Evolutionary conservation across 2,888 invertebrate genomes (phyloP).

Genomic region (Falcaria lacertinaria): DNA sequence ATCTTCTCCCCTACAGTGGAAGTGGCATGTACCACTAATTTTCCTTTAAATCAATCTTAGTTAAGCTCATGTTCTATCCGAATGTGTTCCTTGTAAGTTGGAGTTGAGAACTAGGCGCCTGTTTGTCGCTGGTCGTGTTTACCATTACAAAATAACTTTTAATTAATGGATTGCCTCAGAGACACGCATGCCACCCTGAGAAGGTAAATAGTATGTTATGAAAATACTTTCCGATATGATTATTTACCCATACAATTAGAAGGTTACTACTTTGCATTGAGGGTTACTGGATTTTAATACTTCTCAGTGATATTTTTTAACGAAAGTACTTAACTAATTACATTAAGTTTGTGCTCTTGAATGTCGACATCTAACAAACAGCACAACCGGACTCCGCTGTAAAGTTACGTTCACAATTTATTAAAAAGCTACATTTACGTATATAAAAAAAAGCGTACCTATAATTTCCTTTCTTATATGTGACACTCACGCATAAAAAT

Average conservation of each 20-base stretch:
- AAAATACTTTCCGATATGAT: too few species aligned
- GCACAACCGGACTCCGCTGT: not conserved
- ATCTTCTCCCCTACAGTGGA: conserved; percentile 3
- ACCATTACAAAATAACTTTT: conserved; percentile 74
- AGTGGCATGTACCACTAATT: not conserved
- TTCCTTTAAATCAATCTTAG: conserved; percentile 35
- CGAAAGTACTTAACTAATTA: not conserved
- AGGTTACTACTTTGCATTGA: too few species aligned
- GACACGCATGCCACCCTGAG: conserved; percentile 39
- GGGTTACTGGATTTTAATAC: too few species aligned
- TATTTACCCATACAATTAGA: too few species aligned
- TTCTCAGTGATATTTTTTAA: too few species aligned
- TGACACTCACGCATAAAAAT: too few species aligned
- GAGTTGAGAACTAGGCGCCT: conserved; percentile 52
- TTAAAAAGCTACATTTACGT: not conserved
- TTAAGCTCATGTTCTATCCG: conserved; percentile 49
- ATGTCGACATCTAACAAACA: not conserved
- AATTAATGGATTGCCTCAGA: conserved; percentile 78
- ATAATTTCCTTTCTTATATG: too few species aligned
- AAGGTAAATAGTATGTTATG: too few species aligned
- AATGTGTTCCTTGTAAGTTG: conserved; percentile 53
- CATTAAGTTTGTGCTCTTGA: not conserved
- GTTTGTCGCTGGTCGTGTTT: conserved; percentile 58
- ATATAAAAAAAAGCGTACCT: too few species aligned
- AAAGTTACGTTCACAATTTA: not conserved